Evolutionary conservation across 2,888 invertebrate genomes (phyloP), one percentile per base, ranked within the genome.

Genomic region (Caenorhabditis doughertyi): DNA sequence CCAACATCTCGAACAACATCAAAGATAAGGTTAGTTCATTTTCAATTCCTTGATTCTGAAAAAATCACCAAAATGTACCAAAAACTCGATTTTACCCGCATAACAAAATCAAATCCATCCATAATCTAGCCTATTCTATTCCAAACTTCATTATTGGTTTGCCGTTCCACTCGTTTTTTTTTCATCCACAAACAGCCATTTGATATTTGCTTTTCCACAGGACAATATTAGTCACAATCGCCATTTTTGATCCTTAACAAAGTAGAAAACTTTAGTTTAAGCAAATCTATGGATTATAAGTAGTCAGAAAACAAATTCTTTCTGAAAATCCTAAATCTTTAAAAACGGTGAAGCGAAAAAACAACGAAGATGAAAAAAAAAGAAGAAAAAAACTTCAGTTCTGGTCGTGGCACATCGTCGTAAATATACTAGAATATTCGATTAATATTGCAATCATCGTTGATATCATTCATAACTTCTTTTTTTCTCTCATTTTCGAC

Each of bases 401-500:
- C 11, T 32, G 21, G 18, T 32, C 18, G n/a, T 71, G 51, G 62
- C 53, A 25, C 39, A 53, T 55, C 53, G 29, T 64, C 18, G 71
- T 65, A 72, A 79, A 72, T 79, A 72, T 67, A 71, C 70, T 79
- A 65, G 79, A 79, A 72, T 79, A 79, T 79, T 79, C 65, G 39
- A 79, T 79, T 79, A 79, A 79, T 79, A 79, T 79, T 65, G 72
- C 65, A 51, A 72, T 79, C 71, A 79, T 72, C 49, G 56, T 76
- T 76, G 65, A 74, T 74, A 74, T 67, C 65, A 74, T 67, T 55
- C 58, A 74, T 73, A 42, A 73, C 55, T n/a, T 13, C 27, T 35
- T 42, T 18, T 4, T 13, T 47, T 18, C 44, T 47, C 44, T 47
- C 44, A 47, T 13, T 47, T 47, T 42, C 16, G 8, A 3, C 27